phyloP scores from a whole-genome alignment of 2,888 invertebrate species.

The Megaustenia siamemsis region DNA sequence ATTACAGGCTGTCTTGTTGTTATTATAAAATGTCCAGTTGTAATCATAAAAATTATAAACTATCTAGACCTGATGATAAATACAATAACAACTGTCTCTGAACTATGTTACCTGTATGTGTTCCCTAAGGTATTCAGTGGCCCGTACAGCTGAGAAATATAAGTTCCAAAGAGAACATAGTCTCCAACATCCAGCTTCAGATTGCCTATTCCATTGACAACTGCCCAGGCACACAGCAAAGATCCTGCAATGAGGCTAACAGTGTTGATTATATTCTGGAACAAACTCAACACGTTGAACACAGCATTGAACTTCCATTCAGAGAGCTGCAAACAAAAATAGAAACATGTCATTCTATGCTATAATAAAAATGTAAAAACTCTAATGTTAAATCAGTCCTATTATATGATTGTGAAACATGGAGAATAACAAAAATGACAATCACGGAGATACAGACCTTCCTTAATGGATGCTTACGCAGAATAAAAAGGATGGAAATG shows the following conservation, averaged over 20 bases:
- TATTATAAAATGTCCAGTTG: too few relatives aligned
- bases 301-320: constrained; percentile 94
- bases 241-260: constrained; percentile 91
- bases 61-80: too few relatives aligned
- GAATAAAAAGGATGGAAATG: too few relatives aligned
- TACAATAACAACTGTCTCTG: background rate
- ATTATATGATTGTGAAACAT: too few relatives aligned
- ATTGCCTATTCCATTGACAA: constrained; percentile 69
- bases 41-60: too few relatives aligned
- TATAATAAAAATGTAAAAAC: too few relatives aligned
- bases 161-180: constrained; percentile 96
- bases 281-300: constrained; percentile 92
- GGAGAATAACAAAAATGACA: too few relatives aligned
- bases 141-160: constrained; percentile 93
- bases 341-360: background rate
- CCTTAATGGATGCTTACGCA: too few relatives aligned
- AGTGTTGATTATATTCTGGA: constrained; percentile 94
- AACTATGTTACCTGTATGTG: constrained; percentile 85
- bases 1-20: too few relatives aligned
- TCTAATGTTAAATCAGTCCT: too few relatives aligned
- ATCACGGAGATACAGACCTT: too few relatives aligned
- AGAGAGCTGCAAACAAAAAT: constrained; percentile 84
- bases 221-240: constrained; percentile 92
- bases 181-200: constrained; percentile 91
- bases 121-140: constrained; percentile 99